Evolutionary conservation across 2,797 vertebrate species (phyloP).

Genomic region (Phalanger gymnotis): DNA sequence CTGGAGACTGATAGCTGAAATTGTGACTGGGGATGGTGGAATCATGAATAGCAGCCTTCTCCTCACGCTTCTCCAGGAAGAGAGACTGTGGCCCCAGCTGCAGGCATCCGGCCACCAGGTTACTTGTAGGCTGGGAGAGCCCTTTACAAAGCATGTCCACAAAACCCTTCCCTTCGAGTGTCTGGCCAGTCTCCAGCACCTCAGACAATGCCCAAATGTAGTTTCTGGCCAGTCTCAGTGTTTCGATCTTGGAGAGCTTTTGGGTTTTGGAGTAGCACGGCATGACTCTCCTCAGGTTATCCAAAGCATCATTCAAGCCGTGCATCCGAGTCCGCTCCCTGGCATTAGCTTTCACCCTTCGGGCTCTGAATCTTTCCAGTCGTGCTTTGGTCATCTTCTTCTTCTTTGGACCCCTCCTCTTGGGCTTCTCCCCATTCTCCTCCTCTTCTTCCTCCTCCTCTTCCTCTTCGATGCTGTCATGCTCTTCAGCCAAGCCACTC

Average conservation of each 20-base stretch:
- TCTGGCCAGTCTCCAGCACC: slow-evolving; percentile 94
- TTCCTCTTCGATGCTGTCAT: slow-evolving; percentile 85
- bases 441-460: slow-evolving; percentile 88
- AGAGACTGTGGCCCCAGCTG: slow-evolving; percentile 90
- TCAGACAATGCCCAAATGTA: slow-evolving; percentile 99
- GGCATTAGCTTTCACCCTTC: slow-evolving; percentile 95
- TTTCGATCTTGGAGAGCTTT: slow-evolving; percentile 98
- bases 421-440: slow-evolving; percentile 90
- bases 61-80: slow-evolving; percentile 91
- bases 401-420: slow-evolving; percentile 96
- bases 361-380: slow-evolving; percentile 92
- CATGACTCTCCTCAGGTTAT: slow-evolving; percentile 95
- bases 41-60: slow-evolving; percentile 86
- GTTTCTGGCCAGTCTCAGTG: slow-evolving; percentile 94
- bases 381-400: slow-evolving; percentile 99
- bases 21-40: slow-evolving; percentile 85
- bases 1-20: slow-evolving; percentile 93
- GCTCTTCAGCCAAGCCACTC: slow-evolving; percentile 80
- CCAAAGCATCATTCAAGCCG: slow-evolving; percentile 95
- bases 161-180: slow-evolving; percentile 92
- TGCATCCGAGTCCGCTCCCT: slow-evolving; percentile 97
- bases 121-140: slow-evolving; percentile 97
- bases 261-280: slow-evolving; percentile 99
- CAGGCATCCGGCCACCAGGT: slow-evolving; percentile 95
- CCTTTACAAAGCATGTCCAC: slow-evolving; percentile 98